Evolutionary conservation across 2,888 invertebrate species (phyloP).

Genomic region (Aleiodes alternator): DNA sequence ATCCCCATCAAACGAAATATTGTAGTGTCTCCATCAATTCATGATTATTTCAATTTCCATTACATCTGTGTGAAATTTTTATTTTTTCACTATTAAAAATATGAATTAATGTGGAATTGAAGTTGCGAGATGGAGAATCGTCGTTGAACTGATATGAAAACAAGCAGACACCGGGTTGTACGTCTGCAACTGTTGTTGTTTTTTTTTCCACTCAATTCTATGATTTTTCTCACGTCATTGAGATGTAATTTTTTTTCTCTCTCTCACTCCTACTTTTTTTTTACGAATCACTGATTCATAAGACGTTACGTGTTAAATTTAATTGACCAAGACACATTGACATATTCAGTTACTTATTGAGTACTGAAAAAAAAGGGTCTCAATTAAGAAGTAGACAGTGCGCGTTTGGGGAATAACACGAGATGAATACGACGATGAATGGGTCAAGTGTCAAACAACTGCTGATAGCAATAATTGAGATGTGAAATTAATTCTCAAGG

Average conservation of each 20-base stretch:
- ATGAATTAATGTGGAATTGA: no score
- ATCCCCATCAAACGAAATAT: no score
- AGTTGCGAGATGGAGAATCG: constrained; percentile 5
- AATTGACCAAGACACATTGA: constrained; percentile 37
- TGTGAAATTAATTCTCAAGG: not conserved
- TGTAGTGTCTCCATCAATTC: no score
- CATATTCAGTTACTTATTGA: constrained; percentile 3
- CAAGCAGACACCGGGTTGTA: not conserved
- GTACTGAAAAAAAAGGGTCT: constrained; percentile 42
- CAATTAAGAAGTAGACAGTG: constrained; percentile 54
- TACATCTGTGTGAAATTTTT: no score
- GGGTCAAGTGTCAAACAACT: constrained; percentile 71
- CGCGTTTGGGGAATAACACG: constrained; percentile 49
- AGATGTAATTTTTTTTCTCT: not conserved
- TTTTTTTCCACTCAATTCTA: constrained; percentile 5
- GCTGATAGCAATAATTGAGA: constrained; percentile 63
- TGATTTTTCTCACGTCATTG: constrained; percentile 23
- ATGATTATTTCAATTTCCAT: no score
- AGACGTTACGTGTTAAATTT: not conserved
- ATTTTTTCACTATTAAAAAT: no score
- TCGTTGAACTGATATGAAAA: constrained; percentile 11
- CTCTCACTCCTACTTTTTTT: not conserved
- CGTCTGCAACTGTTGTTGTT: not conserved
- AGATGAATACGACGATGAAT: constrained; percentile 57
- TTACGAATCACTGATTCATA: not conserved